Evolutionary conservation across 2,797 vertebrate genomes (phyloP).

Genomic region (Botia kubotai): DNA sequence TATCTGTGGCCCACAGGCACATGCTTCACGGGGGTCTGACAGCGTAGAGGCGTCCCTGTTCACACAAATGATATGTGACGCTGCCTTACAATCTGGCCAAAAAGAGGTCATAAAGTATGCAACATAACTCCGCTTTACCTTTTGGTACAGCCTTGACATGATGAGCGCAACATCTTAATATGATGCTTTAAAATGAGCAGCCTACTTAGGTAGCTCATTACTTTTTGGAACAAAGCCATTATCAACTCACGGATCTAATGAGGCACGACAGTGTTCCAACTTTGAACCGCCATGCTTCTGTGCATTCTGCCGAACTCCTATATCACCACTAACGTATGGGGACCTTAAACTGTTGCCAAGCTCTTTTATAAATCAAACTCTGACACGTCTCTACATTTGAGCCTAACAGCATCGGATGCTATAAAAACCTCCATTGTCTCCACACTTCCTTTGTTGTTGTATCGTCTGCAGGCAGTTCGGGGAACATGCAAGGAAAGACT

Average conservation of each 20-base stretch:
- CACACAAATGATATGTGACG: too few relatives aligned
- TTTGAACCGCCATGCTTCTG: background rate
- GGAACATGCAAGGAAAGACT: constrained; percentile 41
- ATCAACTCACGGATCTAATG: constrained; percentile 22
- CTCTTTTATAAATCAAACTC: constrained; percentile 41
- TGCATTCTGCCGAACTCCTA: constrained; percentile 19
- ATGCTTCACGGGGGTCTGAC: constrained; percentile 14
- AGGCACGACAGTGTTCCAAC: background rate
- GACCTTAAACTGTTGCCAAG: constrained; percentile 15
- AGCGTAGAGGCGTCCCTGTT: background rate
- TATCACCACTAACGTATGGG: constrained; percentile 20
- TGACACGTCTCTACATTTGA: constrained; percentile 23
- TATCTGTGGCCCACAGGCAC: constrained; percentile 21
- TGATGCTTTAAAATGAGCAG: too few relatives aligned
- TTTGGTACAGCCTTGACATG: too few relatives aligned
- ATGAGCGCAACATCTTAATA: background rate
- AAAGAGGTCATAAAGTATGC: too few relatives aligned
- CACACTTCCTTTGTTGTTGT: constrained; percentile 56
- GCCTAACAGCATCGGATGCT: constrained; percentile 33
- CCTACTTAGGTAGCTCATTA: background rate
- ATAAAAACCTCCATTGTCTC: constrained; percentile 57
- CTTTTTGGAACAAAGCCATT: constrained; percentile 21
- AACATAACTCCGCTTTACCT: too few relatives aligned
- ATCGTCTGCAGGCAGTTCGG: constrained; percentile 53
- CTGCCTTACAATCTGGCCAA: too few relatives aligned